A percentile compares a stretch with the other conserved stretches of the same genome.
Conservation (phyloP, 1,140 invertebrate species). For the Caenorhabditis brenneri region DNA sequence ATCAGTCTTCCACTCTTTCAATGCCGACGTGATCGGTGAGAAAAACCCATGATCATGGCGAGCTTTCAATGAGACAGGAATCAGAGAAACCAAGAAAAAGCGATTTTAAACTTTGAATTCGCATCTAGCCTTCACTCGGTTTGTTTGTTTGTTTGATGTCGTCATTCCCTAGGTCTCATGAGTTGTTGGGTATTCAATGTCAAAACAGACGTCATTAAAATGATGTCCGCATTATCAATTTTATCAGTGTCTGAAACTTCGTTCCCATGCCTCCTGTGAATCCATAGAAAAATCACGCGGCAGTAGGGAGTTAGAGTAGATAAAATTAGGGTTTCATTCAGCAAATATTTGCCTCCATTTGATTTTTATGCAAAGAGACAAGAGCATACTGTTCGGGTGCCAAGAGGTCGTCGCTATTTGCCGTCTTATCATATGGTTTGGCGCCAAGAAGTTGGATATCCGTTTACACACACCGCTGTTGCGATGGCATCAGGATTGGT, state of each 20-base stretch:
- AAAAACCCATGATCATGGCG: background rate
- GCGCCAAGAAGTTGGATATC: conserved; percentile 8
- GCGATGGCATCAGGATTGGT: background rate
- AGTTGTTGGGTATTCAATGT: background rate
- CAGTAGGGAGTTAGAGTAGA: background rate
- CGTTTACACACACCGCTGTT: background rate
- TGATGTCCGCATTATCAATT: background rate
- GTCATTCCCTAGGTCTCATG: background rate
- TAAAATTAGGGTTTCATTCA: background rate
- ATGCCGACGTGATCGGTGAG: background rate
- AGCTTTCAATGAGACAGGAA: background rate
- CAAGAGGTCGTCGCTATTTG: conserved; percentile 17
- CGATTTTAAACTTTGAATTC: conserved; percentile 42
- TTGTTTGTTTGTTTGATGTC: background rate
- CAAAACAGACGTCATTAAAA: background rate
- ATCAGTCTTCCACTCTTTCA: background rate
- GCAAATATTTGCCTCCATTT: conserved; percentile 32
- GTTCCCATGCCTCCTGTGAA: background rate
- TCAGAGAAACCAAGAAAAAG: conserved; percentile 11
- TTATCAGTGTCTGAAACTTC: background rate
- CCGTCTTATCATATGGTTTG: conserved; percentile 14
- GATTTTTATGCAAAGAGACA: background rate
- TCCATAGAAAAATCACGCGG: background rate
- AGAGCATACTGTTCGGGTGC: conserved; percentile 16
- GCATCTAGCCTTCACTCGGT: background rate